Conservation (phyloP, 2,797 vertebrate species). For the Argya squamiceps region DNA sequence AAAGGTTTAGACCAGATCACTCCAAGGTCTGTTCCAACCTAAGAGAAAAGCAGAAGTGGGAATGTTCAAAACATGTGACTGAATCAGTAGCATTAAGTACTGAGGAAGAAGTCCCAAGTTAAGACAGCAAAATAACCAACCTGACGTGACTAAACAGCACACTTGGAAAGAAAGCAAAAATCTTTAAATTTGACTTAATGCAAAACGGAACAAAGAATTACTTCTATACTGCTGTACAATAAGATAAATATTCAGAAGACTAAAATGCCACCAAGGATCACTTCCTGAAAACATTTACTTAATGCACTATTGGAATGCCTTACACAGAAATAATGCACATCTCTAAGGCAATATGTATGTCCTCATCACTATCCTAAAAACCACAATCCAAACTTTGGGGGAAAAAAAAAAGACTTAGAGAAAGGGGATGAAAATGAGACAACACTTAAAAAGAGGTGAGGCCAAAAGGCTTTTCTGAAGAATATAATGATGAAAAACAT, state of each 20-base stretch:
- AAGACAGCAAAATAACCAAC: background rate
- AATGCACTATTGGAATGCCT: background rate
- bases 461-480: background rate
- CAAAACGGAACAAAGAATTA: background rate
- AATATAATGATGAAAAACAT: background rate
- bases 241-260: background rate
- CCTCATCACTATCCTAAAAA: background rate
- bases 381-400: background rate
- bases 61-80: background rate
- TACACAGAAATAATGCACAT: background rate
- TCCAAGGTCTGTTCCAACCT: background rate
- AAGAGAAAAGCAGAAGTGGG: background rate
- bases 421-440: background rate
- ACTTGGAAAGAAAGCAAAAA: background rate
- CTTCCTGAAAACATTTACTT: background rate
- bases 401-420: background rate
- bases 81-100: background rate
- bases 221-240: background rate
- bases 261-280: background rate
- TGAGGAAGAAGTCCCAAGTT: background rate
- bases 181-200: background rate
- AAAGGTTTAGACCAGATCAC: background rate
- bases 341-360: background rate
- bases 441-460: background rate
- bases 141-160: background rate